These are phyloP conservation scores for Dolomedes plantarius DNA, from an alignment of 2,888 invertebrate genomes.

Conservation along the genomic window DNA sequence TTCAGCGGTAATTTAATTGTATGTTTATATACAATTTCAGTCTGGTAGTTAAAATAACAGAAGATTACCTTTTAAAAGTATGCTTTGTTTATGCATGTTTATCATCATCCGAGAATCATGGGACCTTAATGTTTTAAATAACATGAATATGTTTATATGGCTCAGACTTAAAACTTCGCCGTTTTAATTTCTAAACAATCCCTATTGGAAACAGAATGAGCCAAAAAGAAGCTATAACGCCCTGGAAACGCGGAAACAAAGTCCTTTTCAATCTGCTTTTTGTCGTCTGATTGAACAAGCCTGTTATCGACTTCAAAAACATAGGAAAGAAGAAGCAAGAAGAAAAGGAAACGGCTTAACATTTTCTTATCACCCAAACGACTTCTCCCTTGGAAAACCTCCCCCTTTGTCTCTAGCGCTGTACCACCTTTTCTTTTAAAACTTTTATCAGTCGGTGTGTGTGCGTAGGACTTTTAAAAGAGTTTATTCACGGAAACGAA, in stretches of 20 bases:
- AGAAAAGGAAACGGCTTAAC: constrained; percentile 49
- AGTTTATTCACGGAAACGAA: constrained; percentile 37
- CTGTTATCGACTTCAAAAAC: constrained; percentile 68
- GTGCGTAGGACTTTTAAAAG: constrained; percentile 54
- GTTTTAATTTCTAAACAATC: background rate
- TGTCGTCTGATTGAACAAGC: constrained; percentile 67
- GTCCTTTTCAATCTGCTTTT: constrained; percentile 66
- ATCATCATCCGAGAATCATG: no score
- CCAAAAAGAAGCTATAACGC: background rate
- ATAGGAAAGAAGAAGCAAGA: constrained; percentile 10
- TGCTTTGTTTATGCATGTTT: no score
- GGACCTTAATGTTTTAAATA: no score
- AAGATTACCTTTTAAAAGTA: no score
- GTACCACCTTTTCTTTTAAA: constrained; percentile 49
- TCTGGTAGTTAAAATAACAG: no score
- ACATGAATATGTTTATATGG: no score
- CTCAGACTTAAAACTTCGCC: no score
- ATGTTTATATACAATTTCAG: no score
- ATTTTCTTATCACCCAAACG: constrained; percentile 67
- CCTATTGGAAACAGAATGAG: background rate
- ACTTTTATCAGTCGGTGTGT: constrained; percentile 41
- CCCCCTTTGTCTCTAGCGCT: background rate
- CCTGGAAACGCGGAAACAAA: constrained; percentile 51
- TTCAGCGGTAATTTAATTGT: no score
- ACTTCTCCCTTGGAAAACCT: constrained; percentile 44